Evolutionary conservation across 2,797 vertebrate genomes (phyloP), one percentile per base, ranked within the genome.

Genomic region (Betta splendens): DNA sequence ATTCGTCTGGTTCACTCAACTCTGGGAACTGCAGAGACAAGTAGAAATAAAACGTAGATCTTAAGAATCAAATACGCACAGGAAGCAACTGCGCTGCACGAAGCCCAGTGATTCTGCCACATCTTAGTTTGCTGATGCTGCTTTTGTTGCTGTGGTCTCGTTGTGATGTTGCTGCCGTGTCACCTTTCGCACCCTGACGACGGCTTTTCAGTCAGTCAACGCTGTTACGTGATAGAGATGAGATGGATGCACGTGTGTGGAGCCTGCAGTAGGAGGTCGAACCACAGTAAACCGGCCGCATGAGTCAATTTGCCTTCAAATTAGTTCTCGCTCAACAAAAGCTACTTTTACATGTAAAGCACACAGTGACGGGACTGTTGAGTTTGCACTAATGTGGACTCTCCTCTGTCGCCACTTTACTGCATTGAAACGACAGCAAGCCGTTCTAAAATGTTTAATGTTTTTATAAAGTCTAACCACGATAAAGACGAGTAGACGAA

Each of bases 301-400:
- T n/a, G n/a, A n/a, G 42, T 35, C 13, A 37, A 33, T 43, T 57
- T 44, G 36, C 58, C 61, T 37, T 64, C 49, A 50, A 22, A 50
- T 16, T 21, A 23, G 23, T 45, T n/a, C 38, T 36, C 53, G 26
- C 52, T 64, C 46, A 31, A 51, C 17, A 35, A 50, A 17, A 10
- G 23, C 3, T 35, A 20, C 13, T 21, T 35, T 44, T n/a, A 25
- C 56, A 56, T 18, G 17, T 35, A 66, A 65, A 70, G 58, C 60
- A 71, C 63, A 65, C 52, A 28, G n/a, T 7, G 42, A 28, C 38
- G 63, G 54, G 70, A 62, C 74, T 67, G 64, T 57, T 60, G 53
- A 77, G 66, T 69, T 81, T 84, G 79, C 77, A 83, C 70, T 68
- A 60, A 26, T n/a, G 32, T 44, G 48, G 13, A 15, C 39, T 58